A percentile compares a stretch with the other conserved stretches of the same genome.
phyloP scores from a whole-genome alignment of 2,797 vertebrate genomes.

The Argentina silus region DNA sequence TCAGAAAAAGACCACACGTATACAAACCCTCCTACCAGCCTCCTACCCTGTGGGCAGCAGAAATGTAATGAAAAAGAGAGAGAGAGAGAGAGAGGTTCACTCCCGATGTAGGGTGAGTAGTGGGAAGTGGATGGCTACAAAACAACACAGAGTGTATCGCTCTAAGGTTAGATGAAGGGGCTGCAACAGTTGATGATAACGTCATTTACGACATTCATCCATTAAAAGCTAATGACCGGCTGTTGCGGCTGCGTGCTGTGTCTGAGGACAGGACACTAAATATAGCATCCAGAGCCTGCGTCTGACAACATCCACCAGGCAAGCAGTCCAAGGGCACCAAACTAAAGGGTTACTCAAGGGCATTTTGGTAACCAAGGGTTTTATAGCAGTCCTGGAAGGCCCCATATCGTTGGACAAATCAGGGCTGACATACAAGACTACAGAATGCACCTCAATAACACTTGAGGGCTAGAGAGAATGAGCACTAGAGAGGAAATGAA shows the following conservation, averaged over 20 bases:
- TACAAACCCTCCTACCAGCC: background rate
- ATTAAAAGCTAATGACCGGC: conserved; percentile 66
- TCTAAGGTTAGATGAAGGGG: conserved; percentile 21
- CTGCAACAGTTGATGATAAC: conserved; percentile 36
- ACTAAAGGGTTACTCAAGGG: conserved; percentile 65
- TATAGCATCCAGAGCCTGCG: conserved; percentile 47
- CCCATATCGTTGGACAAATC: conserved; percentile 61
- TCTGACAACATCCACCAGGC: conserved; percentile 55
- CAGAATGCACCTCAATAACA: conserved; percentile 27
- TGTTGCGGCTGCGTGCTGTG: conserved; percentile 50
- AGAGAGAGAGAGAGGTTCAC: background rate
- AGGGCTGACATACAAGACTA: conserved; percentile 46
- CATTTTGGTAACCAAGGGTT: conserved; percentile 15
- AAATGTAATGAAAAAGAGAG: background rate
- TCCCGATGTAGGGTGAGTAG: background rate
- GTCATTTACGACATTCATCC: conserved; percentile 45
- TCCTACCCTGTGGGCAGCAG: background rate
- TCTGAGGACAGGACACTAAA: conserved; percentile 59
- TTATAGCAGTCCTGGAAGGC: conserved; percentile 19
- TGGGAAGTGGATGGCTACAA: background rate
- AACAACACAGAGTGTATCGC: background rate
- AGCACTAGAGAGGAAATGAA: conserved; percentile 21
- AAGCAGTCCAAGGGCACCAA: conserved; percentile 59
- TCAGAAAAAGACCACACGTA: conserved; percentile 15
- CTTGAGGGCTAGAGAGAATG: conserved; percentile 28